phyloP scores from a whole-genome alignment of 1,140 invertebrate species.

The Drosophila paulistorum region DNA sequence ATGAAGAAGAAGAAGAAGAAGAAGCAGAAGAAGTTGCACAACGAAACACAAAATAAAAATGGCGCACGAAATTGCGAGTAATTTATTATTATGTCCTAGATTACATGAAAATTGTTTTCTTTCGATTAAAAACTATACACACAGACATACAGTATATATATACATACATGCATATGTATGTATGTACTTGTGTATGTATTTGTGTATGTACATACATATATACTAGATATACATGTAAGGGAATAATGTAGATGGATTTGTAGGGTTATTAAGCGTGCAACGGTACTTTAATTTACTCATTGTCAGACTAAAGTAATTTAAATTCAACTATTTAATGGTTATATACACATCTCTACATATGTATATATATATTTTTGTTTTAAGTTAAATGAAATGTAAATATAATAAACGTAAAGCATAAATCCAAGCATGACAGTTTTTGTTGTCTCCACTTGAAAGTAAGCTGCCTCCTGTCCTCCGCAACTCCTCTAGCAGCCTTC shows the following conservation, averaged over 20 bases:
- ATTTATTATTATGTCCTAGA: constrained; percentile 83
- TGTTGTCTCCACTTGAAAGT: constrained; percentile 50
- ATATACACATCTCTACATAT: neutral
- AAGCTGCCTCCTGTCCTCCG: constrained; percentile 14
- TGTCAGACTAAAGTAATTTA: constrained; percentile 45
- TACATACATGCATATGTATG: neutral
- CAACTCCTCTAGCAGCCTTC: neutral
- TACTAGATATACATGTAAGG: constrained; percentile 6
- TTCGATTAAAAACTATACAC: constrained; percentile 61
- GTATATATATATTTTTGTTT: constrained; percentile 20
- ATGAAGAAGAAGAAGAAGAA: neutral
- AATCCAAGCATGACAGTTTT: constrained; percentile 73
- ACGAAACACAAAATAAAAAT: constrained; percentile 49
- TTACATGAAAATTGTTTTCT: constrained; percentile 83
- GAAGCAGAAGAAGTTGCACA: constrained; percentile 21
- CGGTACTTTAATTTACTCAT: neutral
- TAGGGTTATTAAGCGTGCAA: neutral
- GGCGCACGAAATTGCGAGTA: constrained; percentile 75
- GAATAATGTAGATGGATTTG: neutral
- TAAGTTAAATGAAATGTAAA: constrained; percentile 77
- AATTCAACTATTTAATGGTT: constrained; percentile 34
- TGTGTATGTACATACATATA: no score
- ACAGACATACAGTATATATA: constrained; percentile 18
- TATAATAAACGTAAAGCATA: constrained; percentile 78
- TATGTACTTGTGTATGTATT: no score